These are phyloP conservation scores for Hypotaenidia philippensis DNA, from an alignment of 2,797 vertebrate species.

Conservation along the genomic window DNA sequence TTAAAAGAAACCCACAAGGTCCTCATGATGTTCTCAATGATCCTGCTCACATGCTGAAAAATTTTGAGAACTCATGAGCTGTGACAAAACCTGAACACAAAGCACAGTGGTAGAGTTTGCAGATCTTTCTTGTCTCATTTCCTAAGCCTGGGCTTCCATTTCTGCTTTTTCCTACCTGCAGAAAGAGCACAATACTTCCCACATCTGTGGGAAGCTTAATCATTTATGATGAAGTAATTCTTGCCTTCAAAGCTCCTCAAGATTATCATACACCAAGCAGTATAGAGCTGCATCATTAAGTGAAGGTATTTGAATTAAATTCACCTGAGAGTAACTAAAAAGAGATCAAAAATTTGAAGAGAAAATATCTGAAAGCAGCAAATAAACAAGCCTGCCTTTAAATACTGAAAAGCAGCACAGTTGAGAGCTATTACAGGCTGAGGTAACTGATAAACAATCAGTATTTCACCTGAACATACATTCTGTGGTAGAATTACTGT, in stretches of 20 bases:
- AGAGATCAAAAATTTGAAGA: background rate
- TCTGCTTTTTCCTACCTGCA: background rate
- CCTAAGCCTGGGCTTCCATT: background rate
- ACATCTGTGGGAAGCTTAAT: background rate
- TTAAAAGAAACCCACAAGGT: background rate
- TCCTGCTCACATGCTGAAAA: background rate
- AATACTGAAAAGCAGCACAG: background rate
- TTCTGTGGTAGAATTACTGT: background rate
- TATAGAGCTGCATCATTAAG: rapidly evolving
- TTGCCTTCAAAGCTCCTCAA: background rate
- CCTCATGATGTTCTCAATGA: background rate
- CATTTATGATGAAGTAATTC: background rate
- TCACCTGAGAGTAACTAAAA: background rate
- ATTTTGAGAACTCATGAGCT: rapidly evolving
- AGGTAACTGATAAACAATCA: background rate
- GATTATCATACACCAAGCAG: background rate
- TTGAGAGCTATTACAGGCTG: background rate
- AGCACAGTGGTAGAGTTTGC: background rate
- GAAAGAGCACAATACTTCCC: background rate
- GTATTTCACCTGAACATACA: background rate
- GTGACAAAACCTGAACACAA: background rate
- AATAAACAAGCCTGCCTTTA: background rate
- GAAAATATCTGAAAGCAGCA: background rate
- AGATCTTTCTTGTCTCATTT: background rate
- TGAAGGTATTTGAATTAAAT: background rate